Evolutionary conservation across 2,113 vertebrate genomes (phyloP).

Genomic region (Macroglossus sobrinus): DNA sequence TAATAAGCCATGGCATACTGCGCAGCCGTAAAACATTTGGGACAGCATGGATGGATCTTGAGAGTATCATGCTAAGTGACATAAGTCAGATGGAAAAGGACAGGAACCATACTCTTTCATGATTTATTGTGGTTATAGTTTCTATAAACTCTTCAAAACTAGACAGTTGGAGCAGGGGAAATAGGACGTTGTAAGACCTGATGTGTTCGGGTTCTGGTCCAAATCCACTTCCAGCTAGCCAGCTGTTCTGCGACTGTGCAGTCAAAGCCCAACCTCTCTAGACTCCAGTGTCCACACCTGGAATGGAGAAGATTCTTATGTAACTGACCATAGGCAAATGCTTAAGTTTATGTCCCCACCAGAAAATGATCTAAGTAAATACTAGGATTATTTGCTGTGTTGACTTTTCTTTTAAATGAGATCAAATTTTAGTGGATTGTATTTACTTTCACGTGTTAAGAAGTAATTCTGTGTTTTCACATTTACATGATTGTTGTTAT

Average conservation of each 20-base stretch:
- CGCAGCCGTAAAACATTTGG: background rate
- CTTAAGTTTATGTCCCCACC: background rate
- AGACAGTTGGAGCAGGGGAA: background rate
- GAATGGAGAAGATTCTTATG: background rate
- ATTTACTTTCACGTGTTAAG: background rate
- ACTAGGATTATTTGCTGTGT: background rate
- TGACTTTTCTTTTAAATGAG: conserved; percentile 28
- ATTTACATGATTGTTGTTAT: background rate
- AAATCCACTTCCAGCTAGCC: background rate
- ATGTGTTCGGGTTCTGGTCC: background rate
- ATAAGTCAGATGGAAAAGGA: background rate
- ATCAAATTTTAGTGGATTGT: background rate
- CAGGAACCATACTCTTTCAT: background rate
- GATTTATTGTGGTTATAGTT: background rate
- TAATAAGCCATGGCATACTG: too few species aligned
- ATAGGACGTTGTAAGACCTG: background rate
- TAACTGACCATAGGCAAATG: too few species aligned
- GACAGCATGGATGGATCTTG: background rate
- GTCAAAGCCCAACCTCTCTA: background rate
- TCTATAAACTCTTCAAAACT: background rate
- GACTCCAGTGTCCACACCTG: background rate
- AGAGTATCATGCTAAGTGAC: background rate
- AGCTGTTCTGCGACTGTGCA: background rate
- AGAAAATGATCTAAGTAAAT: background rate
- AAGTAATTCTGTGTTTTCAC: background rate